Conservation (phyloP, 2,113 vertebrate species). For the Bagarius yarrelli region DNA sequence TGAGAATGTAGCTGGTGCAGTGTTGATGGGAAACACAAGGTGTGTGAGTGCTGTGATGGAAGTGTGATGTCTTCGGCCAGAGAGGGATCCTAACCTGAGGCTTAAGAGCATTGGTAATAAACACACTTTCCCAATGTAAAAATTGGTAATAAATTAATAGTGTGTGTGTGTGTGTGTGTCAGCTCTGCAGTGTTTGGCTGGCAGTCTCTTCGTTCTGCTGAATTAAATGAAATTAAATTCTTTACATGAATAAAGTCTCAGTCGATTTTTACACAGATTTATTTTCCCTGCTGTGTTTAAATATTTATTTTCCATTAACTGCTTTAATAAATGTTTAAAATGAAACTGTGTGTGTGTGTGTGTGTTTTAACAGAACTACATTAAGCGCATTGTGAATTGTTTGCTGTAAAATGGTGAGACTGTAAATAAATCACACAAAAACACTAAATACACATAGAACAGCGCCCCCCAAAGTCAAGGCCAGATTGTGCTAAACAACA, state of each 20-base stretch:
- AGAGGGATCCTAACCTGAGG: background rate
- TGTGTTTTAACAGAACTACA: too few relatives aligned
- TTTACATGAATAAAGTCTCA: background rate
- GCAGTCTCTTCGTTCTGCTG: background rate
- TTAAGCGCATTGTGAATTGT: too few relatives aligned
- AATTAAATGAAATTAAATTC: too few relatives aligned
- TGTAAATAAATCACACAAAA: too few relatives aligned
- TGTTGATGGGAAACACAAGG: conserved; percentile 33
- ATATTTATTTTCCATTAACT: too few relatives aligned
- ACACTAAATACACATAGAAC: too few relatives aligned
- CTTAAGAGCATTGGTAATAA: background rate
- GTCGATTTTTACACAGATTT: background rate
- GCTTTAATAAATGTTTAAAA: too few relatives aligned
- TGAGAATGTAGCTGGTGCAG: conserved; percentile 47
- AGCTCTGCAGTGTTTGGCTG: background rate
- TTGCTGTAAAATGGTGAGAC: too few relatives aligned
- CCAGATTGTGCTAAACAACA: too few relatives aligned
- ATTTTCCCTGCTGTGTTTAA: too few relatives aligned
- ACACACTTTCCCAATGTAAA: background rate
- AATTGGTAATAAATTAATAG: background rate
- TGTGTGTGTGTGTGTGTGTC: background rate
- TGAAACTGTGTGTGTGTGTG: too few relatives aligned
- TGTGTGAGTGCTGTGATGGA: conserved; percentile 44
- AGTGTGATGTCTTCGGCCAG: conserved; percentile 15
- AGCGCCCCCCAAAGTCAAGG: too few relatives aligned